phyloP scores from a whole-genome alignment of 2,888 invertebrate species.

The Pyrochroa serraticornis region DNA sequence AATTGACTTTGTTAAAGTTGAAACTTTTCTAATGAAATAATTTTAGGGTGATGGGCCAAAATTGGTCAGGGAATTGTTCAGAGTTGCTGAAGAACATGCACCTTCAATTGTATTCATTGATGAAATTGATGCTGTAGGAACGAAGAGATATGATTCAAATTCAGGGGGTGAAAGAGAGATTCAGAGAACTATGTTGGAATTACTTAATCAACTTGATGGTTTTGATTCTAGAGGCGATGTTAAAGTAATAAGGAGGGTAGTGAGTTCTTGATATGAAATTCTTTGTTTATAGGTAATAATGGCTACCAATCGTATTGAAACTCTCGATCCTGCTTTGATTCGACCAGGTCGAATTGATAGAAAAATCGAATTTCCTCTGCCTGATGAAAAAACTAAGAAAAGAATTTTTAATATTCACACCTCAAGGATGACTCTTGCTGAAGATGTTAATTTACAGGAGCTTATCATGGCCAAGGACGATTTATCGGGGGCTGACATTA shows the following conservation, averaged over 20 bases:
- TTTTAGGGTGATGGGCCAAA: conserved; percentile 95
- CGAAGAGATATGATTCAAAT: conserved; percentile 98
- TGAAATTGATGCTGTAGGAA: conserved; percentile 99
- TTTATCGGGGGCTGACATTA: conserved; percentile 95
- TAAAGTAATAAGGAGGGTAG: conserved; percentile 66
- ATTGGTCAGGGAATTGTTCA: conserved; percentile 93
- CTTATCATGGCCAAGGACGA: conserved; percentile 99
- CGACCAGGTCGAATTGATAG: conserved; percentile 98
- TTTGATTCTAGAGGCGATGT: conserved; percentile 97
- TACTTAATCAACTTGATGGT: conserved; percentile 97
- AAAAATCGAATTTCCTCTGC: conserved; percentile 98
- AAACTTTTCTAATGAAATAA: background rate
- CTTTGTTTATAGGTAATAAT: conserved; percentile 76
- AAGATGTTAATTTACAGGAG: conserved; percentile 94
- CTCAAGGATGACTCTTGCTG: conserved; percentile 96
- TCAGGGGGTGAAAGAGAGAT: conserved; percentile 99
- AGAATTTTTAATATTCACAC: conserved; percentile 98
- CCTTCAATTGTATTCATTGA: conserved; percentile 99
- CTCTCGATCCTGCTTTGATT: conserved; percentile 96
- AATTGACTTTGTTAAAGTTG: conserved; percentile 34
- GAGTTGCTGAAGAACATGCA: conserved; percentile 99
- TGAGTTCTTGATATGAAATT: background rate
- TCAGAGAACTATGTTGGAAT: conserved; percentile 98
- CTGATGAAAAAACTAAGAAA: conserved; percentile 97
- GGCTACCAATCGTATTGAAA: conserved; percentile 98